These are phyloP conservation scores for Rallus crepitans DNA, from an alignment of 2,797 vertebrate genomes.

Conservation along the genomic window DNA sequence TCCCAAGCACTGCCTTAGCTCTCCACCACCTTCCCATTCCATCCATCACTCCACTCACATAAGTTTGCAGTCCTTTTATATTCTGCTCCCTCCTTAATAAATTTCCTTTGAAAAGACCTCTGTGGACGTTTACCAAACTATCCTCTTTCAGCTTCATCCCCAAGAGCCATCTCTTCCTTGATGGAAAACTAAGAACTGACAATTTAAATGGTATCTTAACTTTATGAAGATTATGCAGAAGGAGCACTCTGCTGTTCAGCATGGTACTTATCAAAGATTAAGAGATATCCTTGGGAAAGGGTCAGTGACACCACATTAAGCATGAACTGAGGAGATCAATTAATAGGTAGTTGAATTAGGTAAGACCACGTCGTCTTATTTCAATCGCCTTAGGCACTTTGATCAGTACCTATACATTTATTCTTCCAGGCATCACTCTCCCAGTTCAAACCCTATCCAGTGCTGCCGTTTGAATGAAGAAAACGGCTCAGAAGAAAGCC, in stretches of 20 bases:
- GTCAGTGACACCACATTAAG: not conserved
- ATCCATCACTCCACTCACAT: not conserved
- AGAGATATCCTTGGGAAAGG: not conserved
- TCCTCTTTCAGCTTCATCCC: not conserved
- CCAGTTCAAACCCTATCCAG: not conserved
- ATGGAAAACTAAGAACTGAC: not conserved
- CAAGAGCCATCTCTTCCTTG: not conserved
- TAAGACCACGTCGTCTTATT: not conserved
- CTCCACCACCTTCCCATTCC: not conserved
- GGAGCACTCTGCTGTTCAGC: not conserved
- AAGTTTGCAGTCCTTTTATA: not conserved
- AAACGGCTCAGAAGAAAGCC: not conserved
- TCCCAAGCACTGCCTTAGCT: not conserved
- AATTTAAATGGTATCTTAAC: not conserved
- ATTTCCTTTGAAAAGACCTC: not conserved
- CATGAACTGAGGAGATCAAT: not conserved
- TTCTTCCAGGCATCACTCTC: not conserved
- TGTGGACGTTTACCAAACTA: not conserved
- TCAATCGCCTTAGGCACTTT: not conserved
- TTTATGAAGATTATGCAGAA: not conserved
- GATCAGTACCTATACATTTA: not conserved
- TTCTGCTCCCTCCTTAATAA: not conserved
- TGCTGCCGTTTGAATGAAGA: accelerated
- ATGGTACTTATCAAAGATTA: not conserved
- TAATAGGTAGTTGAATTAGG: not conserved